Conservation (phyloP, 2,888 invertebrate species). For the Lepidochrysops patricia region DNA sequence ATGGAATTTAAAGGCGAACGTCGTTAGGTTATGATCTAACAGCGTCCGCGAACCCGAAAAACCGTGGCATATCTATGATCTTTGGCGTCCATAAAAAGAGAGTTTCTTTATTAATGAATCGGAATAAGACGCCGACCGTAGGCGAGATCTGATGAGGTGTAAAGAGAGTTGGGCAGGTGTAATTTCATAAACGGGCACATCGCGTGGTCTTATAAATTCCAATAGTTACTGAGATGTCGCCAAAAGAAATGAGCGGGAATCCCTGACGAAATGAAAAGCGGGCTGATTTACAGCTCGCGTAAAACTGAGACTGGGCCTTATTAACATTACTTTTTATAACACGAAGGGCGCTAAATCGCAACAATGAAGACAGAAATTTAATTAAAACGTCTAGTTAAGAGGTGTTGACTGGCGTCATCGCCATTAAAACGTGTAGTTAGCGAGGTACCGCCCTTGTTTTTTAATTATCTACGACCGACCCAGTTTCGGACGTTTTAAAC, state of each 20-base stretch:
- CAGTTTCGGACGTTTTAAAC: constrained; percentile 2
- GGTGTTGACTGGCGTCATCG: constrained; percentile 56
- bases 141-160: neutral
- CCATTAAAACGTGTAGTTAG: constrained; percentile 40
- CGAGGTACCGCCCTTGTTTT: constrained; percentile 19
- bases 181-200: neutral
- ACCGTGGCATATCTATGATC: neutral
- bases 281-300: constrained; percentile 64
- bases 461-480: constrained; percentile 20
- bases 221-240: constrained; percentile 42
- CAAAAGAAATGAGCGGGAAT: constrained; percentile 65
- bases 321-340: constrained; percentile 73
- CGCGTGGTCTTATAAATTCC: constrained; percentile 18
- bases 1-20: too few relatives aligned
- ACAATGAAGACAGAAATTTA: constrained; percentile 66
- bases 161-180: neutral
- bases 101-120: neutral
- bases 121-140: neutral
- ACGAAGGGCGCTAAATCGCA: constrained; percentile 60
- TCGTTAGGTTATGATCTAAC: too few relatives aligned
- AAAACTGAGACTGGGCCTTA: constrained; percentile 60
- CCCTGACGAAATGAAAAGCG: constrained; percentile 42
- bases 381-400: constrained; percentile 62
- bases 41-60: too few relatives aligned
- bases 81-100: neutral